Evolutionary conservation across 2,888 invertebrate genomes (phyloP).

Genomic region (Automeris io): DNA sequence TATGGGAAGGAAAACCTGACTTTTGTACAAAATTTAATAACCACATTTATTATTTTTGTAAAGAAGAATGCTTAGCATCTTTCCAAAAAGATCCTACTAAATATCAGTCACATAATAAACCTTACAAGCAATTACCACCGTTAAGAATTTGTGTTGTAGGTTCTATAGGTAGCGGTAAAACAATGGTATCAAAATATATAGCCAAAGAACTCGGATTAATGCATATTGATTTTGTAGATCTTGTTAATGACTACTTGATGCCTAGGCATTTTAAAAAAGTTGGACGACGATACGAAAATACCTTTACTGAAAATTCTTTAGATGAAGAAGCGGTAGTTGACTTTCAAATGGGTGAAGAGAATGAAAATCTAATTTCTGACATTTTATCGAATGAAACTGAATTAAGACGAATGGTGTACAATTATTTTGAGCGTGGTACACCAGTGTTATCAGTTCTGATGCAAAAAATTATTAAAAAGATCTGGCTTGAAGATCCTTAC

Average conservation of each 20-base stretch:
- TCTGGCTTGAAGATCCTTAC: slow-evolving; percentile 75
- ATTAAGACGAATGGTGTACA: slow-evolving; percentile 48
- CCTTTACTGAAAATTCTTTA: slow-evolving; percentile 39
- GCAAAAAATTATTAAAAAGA: slow-evolving; percentile 52
- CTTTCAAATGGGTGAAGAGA: slow-evolving; percentile 54
- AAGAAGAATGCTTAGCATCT: slow-evolving; percentile 56
- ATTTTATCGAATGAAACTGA: slow-evolving; percentile 53
- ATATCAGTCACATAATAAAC: slow-evolving; percentile 63
- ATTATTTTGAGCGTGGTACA: slow-evolving; percentile 68
- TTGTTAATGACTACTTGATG: slow-evolving; percentile 45
- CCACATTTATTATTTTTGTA: slow-evolving; percentile 72
- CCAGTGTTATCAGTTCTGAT: slow-evolving; percentile 60
- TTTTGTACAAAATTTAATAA: slow-evolving; percentile 69
- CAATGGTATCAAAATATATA: slow-evolving; percentile 61
- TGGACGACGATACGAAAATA: slow-evolving; percentile 59
- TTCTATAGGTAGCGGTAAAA: slow-evolving; percentile 72
- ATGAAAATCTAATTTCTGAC: slow-evolving; percentile 38
- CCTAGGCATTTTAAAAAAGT: slow-evolving; percentile 63
- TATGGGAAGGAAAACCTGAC: slow-evolving; percentile 80
- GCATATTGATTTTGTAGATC: slow-evolving; percentile 65
- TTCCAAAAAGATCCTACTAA: slow-evolving; percentile 70
- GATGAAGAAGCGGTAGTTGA: slow-evolving; percentile 52
- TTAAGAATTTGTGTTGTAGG: slow-evolving; percentile 78
- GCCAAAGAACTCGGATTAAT: slow-evolving; percentile 74
- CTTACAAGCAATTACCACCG: slow-evolving; percentile 60